These are phyloP conservation scores for Acleris cristana DNA, from an alignment of 2,888 invertebrate species.

Conservation along the genomic window DNA sequence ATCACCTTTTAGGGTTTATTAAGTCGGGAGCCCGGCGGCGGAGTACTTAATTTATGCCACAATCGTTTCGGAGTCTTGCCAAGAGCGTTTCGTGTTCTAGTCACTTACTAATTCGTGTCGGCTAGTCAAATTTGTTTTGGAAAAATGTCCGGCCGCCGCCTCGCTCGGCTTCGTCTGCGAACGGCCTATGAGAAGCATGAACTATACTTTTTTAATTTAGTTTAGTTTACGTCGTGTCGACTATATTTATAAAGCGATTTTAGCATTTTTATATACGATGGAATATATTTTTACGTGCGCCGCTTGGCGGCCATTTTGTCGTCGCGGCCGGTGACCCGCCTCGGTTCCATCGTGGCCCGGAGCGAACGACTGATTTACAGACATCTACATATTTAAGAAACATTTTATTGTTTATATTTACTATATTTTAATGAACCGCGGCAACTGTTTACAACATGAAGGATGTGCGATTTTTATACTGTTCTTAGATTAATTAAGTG, in stretches of 20 bases:
- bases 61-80: constrained; percentile 68
- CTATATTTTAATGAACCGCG: constrained; percentile 3
- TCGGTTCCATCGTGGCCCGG: not conserved
- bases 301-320: constrained; percentile 57
- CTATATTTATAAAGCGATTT: constrained; percentile 68
- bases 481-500: constrained; percentile 6
- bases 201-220: constrained; percentile 65
- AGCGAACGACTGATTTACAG: not conserved
- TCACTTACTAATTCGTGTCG: constrained; percentile 78
- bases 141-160: constrained; percentile 37
- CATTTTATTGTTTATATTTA: not conserved
- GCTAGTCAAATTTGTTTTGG: constrained; percentile 70
- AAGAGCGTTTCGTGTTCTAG: constrained; percentile 77
- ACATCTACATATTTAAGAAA: not conserved
- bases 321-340: constrained; percentile 53
- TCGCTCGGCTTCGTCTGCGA: constrained; percentile 34
- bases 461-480: constrained; percentile 25
- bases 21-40: constrained; percentile 16
- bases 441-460: not conserved
- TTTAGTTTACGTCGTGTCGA: constrained; percentile 53
- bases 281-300: constrained; percentile 45
- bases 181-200: constrained; percentile 72
- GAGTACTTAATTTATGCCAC: constrained; percentile 9
- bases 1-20: not conserved
- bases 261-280: constrained; percentile 64